Percentiles rank a stretch among this genome's conserved stretches.
These are phyloP conservation scores for Aplidium turbinatum DNA, from an alignment of 23 tunicate species.

Conservation along the genomic window DNA sequence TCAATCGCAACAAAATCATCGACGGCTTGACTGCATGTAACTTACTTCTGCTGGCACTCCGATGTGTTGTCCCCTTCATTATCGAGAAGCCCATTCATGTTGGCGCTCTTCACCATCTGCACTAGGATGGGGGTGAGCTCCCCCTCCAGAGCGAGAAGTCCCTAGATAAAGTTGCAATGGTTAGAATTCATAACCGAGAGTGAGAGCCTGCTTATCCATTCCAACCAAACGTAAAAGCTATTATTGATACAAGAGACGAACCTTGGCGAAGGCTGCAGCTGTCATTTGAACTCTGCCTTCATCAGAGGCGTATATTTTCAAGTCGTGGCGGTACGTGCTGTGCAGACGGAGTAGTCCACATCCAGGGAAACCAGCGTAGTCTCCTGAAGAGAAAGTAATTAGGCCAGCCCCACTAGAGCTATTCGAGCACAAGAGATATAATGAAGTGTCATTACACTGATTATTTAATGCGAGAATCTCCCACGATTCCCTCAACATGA, in stretches of 20 bases:
- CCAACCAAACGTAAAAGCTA: not conserved
- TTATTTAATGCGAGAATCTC: no score
- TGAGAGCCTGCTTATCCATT: no score
- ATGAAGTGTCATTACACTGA: no score
- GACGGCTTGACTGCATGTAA: no score
- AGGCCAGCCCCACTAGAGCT: no score
- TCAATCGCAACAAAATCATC: no score
- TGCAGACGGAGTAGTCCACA: conserved; percentile 95
- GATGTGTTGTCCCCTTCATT: conserved; percentile 89
- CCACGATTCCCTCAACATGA: no score
- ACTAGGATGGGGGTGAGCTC: conserved; percentile 98
- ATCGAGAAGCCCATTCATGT: conserved; percentile 96
- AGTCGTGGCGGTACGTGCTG: conserved; percentile 97
- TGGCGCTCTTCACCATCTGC: conserved; percentile 99
- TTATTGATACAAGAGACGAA: not conserved
- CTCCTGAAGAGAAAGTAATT: conserved; percentile 69
- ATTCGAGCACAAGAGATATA: not conserved
- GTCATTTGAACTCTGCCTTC: conserved; percentile 99
- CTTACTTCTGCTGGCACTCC: conserved; percentile 94
- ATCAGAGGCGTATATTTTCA: conserved; percentile 99
- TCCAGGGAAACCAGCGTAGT: conserved; percentile 99
- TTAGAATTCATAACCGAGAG: not conserved
- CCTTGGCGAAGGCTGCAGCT: conserved; percentile 99
- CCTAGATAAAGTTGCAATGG: conserved; percentile 32
- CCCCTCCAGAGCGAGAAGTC: conserved; percentile 96